Conservation (phyloP, 2,113 vertebrate species). For the Sceloporus undulatus region DNA sequence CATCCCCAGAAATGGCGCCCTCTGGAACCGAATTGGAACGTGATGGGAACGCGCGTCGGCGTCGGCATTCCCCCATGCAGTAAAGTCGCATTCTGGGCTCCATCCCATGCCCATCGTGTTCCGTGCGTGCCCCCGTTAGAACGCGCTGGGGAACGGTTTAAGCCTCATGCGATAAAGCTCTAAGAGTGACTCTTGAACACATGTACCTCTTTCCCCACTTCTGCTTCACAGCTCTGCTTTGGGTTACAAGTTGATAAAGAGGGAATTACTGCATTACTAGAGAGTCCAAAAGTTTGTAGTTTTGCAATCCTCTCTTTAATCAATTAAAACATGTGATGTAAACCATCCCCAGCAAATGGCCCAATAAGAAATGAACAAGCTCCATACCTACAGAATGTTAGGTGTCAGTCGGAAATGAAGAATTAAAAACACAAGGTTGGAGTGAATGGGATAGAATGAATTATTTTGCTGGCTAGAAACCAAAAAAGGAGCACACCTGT, state of each 20-base stretch:
- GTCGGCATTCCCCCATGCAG: too few species aligned
- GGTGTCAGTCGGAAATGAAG: background rate
- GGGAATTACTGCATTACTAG: background rate
- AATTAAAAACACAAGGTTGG: background rate
- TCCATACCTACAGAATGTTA: background rate
- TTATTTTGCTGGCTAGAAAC: background rate
- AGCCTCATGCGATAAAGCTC: too few species aligned
- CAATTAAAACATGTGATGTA: background rate
- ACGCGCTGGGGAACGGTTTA: too few species aligned
- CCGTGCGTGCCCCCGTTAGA: too few species aligned
- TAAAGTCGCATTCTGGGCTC: too few species aligned
- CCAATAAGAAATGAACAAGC: background rate
- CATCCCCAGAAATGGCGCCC: too few species aligned
- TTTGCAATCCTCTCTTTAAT: background rate
- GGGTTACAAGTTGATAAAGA: background rate
- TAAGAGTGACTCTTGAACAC: background rate
- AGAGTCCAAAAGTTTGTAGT: background rate
- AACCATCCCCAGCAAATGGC: background rate
- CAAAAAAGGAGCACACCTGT: background rate
- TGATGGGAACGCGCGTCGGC: too few species aligned
- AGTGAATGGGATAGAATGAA: background rate
- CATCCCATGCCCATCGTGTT: too few species aligned
- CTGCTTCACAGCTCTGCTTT: too few species aligned
- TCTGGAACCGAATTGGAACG: too few species aligned
- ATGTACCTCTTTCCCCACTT: background rate